Evolutionary conservation across 2,113 vertebrate species (phyloP), one percentile per base, ranked within the genome.

Genomic region (Labrus mixtus): DNA sequence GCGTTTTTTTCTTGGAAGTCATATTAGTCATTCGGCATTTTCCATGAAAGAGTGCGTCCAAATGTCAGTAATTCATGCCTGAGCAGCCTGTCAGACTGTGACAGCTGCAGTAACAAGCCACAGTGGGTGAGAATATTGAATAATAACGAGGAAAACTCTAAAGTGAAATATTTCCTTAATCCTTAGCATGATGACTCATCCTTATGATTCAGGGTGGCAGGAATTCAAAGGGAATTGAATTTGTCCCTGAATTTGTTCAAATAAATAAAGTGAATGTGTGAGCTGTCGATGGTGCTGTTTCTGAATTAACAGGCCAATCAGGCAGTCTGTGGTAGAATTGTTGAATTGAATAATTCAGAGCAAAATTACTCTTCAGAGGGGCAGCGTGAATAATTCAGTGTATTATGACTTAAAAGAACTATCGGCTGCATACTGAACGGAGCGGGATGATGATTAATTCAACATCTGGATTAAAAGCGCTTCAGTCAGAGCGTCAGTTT

Each of bases 341-440:
- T 73, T 54, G 62, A 86, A 89, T 93, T 95, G 82, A 93, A 95
- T 95, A 92, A 94, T 94, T 95, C 87, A 95, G 83, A 75, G 64
- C 77, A 89, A 93, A 93, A 94, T 95, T 92, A 93, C 85, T 93
- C 89, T 58, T 90, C 88, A 64, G 85, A 86, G 50, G 76, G 86
- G 81, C 79, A 76, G 79, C 71, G 81, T 95, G 91, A 94, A 95
- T 95, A 93, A 95, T 95, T 93, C 80, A 95, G 83, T 23, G 81
- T 92, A 93, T 94, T 95, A 95, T 94, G 91, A 93, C 93, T 95
- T 89, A 79, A 93, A 88, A 88, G 89, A 92, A 93, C 83, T 72
- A 90, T 86, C 88, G 75, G 86, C 86, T 73, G 82, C 88, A 83
- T 78, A 53, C 70, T 67, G 73, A 84, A 85, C 78, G 78, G 71